phyloP scores from a whole-genome alignment of 2,797 vertebrate species.

The Hippopotamyrus pictus region DNA sequence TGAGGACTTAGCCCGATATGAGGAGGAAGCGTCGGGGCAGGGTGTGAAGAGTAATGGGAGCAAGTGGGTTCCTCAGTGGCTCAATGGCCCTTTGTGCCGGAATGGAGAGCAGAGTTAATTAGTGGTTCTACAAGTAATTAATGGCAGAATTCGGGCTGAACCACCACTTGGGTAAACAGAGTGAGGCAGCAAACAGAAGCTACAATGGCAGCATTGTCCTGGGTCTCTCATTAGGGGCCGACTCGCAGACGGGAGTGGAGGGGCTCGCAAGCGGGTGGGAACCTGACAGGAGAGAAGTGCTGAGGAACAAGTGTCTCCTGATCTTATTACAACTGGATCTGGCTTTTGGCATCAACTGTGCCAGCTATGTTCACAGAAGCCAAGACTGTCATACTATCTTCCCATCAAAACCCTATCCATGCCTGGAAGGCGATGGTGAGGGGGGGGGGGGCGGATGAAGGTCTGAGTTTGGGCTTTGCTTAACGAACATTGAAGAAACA shows the following conservation, averaged over 20 bases:
- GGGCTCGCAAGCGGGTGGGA: slow-evolving; percentile 60
- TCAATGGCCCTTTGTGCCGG: slow-evolving; percentile 63
- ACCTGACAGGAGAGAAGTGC: slow-evolving; percentile 59
- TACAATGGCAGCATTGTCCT: slow-evolving; percentile 82
- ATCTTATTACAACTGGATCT: slow-evolving; percentile 59
- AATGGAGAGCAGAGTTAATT: slow-evolving; percentile 69
- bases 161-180: slow-evolving; percentile 78
- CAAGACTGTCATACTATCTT: slow-evolving; percentile 81
- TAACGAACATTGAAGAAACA: slow-evolving; percentile 71
- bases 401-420: slow-evolving; percentile 71
- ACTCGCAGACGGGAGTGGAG: slow-evolving; percentile 51
- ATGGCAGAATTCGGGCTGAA: slow-evolving; percentile 58
- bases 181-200: slow-evolving; percentile 62
- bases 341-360: slow-evolving; percentile 63
- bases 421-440: slow-evolving; percentile 25
- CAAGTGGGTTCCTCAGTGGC: slow-evolving; percentile 41
- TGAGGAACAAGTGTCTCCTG: slow-evolving; percentile 58
- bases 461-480: slow-evolving; percentile 53
- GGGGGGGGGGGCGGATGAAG: slow-evolving; percentile 20
- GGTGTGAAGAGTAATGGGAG: neutral
- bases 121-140: slow-evolving; percentile 69
- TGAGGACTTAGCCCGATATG: slow-evolving; percentile 34
- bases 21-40: slow-evolving; percentile 33
- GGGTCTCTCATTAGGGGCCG: slow-evolving; percentile 69
- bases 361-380: slow-evolving; percentile 70